Evolutionary conservation across 2,888 invertebrate genomes (phyloP), one percentile per base, ranked within the genome.

Genomic region (Tineola bisselliella): DNA sequence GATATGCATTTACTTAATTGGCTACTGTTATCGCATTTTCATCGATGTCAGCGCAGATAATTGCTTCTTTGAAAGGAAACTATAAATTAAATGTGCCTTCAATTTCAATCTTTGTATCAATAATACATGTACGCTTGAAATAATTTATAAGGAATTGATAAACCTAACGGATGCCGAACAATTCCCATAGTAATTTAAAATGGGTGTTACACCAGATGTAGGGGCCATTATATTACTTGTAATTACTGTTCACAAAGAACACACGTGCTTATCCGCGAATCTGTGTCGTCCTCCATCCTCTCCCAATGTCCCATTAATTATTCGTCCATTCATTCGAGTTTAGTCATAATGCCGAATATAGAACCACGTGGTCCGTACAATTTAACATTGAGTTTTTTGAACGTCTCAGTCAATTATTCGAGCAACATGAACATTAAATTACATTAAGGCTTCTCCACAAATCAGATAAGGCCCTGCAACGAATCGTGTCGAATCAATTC

Each of bases 131-230:
- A 59, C 38, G 15, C 17, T 43, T 59, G 44, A 43, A 43, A 43
- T 18, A 17, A 59, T 59, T 59, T 59, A 44, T 43, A 13, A 12
- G 12, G n/a, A 10, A 0, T 54, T 48, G 13, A 15, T 48, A 48
- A 18, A 48, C n/a, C 15, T 48, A 38, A 10, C 38, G 38, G 38
- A 38, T n/a, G 38, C 33, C 31, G 33, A 66, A 63, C 66, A 65
- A 67, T 70, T 69, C 67, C 63, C 65, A 69, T 65, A 65, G 65
- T 66, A 66, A 66, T 67, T 69, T 63, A 31, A 44, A 62, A 63
- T 62, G 48, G 60, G 58, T 38, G 62, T 63, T 61, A 62, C 62
- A 62, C 63, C 62, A 63, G 62, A 62, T 62, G 61, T 61, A 61
- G 54, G 18, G 19, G 54, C 60, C 43, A 62, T 60, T 56, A 60